Evolutionary conservation across 2,113 vertebrate species (phyloP), one percentile per base, ranked within the genome.

Genomic region (Cromileptes altivelis): DNA sequence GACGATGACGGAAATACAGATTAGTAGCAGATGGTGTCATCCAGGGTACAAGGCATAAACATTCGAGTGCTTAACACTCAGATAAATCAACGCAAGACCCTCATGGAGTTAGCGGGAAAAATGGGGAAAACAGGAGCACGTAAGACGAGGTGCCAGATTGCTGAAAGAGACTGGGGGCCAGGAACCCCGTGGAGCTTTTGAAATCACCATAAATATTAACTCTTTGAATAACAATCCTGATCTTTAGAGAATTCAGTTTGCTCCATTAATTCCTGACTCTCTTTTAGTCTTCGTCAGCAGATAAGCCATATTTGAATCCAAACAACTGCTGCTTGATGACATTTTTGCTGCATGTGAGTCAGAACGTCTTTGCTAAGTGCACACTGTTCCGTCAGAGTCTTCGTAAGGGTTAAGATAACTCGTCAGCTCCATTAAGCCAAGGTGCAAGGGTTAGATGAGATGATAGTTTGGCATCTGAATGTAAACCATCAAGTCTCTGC

Each of bases 1-100:
- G 86, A 89, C 84, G 49, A 83, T 33, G 82, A 90, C 84, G 65
- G 82, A 91, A 89, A 92, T 72, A 87, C 89, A 79, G 88, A 93
- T 88, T 85, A 90, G 84, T 50, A 90, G 90, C 89, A 91, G 82
- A 81, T 88, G 88, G 89, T 88, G 91, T 93, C 89, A 89, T 91
- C 89, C 89, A 92, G 81, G 74, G 77, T 86, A 75, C 70, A 76
- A 86, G 70, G 78, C 73, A 93, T 88, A 90, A 90, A 90, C 82
- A 91, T 75, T 78, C 42, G 13, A 79, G 80, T 75, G 70, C 79
- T 85, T 85, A 88, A 90, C 80, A 89, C 75, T 81, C 62, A 37
- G 69, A 94, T 93, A 92, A 93, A 92, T 93, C 88, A 93, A 86
- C 79, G 73, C 33, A 63, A 86, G 74, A 85, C 77, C 80, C 81